Evolutionary conservation across 35 echinoderm and acorn worm species (phyloP).

Genomic region (Diadema setosum): DNA sequence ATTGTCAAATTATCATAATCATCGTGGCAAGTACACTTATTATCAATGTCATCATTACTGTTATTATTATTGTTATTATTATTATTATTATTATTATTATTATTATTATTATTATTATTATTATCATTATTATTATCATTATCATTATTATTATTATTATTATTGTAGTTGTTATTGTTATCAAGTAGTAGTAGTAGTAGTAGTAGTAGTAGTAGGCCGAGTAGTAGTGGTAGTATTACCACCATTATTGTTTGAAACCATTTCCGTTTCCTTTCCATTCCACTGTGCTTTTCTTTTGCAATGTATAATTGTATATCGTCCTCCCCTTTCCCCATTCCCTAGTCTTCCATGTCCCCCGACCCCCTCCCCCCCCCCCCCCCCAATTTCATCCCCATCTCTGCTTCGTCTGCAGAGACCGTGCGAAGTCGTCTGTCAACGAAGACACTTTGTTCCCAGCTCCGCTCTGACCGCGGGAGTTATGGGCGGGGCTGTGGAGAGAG

Average conservation of each 20-base stretch:
- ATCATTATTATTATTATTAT: not conserved
- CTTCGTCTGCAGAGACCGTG: not conserved
- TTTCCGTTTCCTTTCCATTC: no score
- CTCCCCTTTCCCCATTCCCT: not conserved
- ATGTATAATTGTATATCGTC: no score
- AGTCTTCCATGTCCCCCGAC: not conserved
- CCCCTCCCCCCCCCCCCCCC: not conserved
- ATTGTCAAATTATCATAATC: not conserved
- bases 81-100: not conserved
- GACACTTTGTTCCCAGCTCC: not conserved
- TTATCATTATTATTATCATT: not conserved
- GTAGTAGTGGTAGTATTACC: no score
- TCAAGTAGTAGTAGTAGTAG: no score
- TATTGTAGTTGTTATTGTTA: no score
- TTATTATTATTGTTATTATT: not conserved
- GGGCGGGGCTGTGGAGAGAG: slow-evolving; percentile 25
- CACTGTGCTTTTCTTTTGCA: no score
- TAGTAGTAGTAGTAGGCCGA: no score
- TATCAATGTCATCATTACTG: not conserved
- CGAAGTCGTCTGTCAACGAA: not conserved
- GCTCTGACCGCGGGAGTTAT: not conserved
- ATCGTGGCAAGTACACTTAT: not conserved
- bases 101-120: not conserved
- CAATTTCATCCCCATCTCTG: not conserved
- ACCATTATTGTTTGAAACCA: no score